These are phyloP conservation scores for Indri indri DNA, from an alignment of 2,113 vertebrate species.

Conservation along the genomic window DNA sequence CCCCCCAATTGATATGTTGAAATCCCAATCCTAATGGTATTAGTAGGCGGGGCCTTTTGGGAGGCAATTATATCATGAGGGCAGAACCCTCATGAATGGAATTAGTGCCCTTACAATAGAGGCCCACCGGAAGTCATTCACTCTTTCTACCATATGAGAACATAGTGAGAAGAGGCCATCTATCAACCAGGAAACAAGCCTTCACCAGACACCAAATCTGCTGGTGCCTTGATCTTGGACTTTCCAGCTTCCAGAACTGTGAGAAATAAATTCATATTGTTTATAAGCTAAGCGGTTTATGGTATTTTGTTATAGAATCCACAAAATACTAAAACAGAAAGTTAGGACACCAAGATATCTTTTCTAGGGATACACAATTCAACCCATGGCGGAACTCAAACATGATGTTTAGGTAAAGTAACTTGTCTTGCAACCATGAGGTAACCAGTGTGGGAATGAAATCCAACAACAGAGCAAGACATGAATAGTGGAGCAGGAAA, in stretches of 20 bases:
- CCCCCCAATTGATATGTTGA: background rate
- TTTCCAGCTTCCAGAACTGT: background rate
- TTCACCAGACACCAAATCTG: background rate
- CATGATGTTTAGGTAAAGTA: background rate
- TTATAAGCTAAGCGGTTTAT: background rate
- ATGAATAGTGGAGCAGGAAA: background rate
- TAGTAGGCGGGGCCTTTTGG: background rate
- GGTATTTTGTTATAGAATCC: background rate
- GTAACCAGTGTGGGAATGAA: background rate
- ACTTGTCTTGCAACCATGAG: background rate
- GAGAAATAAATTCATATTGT: background rate
- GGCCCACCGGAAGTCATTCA: background rate
- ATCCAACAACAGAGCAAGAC: background rate
- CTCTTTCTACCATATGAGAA: background rate
- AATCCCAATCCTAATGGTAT: background rate
- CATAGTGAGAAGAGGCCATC: background rate
- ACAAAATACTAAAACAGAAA: background rate
- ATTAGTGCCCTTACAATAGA: background rate
- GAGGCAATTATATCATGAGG: no score
- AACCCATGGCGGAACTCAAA: background rate
- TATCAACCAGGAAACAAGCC: no score
- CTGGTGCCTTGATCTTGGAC: background rate
- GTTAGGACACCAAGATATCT: background rate
- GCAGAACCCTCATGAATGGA: background rate
- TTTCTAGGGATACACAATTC: background rate